Evolutionary conservation across 1,140 invertebrate genomes (phyloP), one percentile per base, ranked within the genome.

Genomic region (Drosophila repletoides): DNA sequence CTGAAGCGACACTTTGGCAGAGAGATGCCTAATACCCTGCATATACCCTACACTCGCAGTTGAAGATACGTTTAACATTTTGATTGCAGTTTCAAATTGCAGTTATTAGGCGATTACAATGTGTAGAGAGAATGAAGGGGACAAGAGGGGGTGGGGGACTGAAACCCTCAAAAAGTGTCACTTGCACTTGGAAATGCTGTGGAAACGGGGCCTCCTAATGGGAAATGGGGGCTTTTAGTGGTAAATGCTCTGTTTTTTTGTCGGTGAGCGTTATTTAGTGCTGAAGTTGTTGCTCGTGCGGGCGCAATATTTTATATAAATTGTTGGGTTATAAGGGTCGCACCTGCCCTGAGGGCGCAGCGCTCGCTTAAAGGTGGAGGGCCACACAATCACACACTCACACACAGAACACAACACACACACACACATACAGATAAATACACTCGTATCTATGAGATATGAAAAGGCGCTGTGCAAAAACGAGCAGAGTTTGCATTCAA

Each of bases 301-400:
- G 79, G 79, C 48, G 66, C 64, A 77, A 74, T 83, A 84, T 84
- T 73, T 84, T 83, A 84, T 73, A 77, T 52, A 83, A 84, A 84
- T 83, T 83, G 79, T 84, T 84, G 76, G 63, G 56, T 74, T 84
- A 83, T 83, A 74, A 79, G 79, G 74, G 79, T 77, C 71, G 70
- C 79, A 83, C 79, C 79, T 84, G 79, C 60, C 65, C 55, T 34
- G 29, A 58, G 52, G 67, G 59, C 24, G 41, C 55, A 9, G 36
- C 17, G 34, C 14, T 22, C 14, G 36, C 24, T 55, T 6, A 40
- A 59, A 58, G 41, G 29, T 31, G 36, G 12, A 45, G 53, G 53
- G 38, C 55, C 29, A 21, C 46, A 49, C 29, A 31, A 10, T 15
- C n/a, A n/a, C 31, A 34, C 31, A 10, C n/a, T n/a, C n/a, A n/a